These are phyloP conservation scores for Drosophila baimaii DNA, from an alignment of 1,140 invertebrate genomes.

Conservation along the genomic window DNA sequence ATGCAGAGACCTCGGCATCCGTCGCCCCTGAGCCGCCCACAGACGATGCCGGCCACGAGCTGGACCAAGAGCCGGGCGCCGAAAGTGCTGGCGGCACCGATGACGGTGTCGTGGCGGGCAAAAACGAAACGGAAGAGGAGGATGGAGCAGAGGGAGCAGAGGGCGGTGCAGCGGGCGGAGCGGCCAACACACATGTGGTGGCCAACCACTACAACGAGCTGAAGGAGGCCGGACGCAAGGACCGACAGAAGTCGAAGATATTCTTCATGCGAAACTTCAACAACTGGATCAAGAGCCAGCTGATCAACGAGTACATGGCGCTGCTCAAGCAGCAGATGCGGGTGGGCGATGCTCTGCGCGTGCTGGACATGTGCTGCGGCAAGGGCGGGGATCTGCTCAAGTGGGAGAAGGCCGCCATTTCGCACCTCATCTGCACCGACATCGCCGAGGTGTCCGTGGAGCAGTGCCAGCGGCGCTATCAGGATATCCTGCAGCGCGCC, in stretches of 20 bases:
- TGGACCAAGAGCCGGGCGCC: conserved; percentile 10
- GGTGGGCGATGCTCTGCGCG: conserved; percentile 86
- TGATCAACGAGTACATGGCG: conserved; percentile 91
- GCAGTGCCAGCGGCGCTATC: conserved; percentile 91
- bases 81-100: background rate
- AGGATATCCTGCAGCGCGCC: conserved; percentile 85
- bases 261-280: conserved; percentile 98
- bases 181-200: conserved; percentile 87
- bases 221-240: conserved; percentile 91
- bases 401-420: conserved; percentile 94
- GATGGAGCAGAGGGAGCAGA: conserved; percentile 9
- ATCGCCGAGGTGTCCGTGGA: conserved; percentile 96
- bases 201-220: conserved; percentile 94
- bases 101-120: background rate
- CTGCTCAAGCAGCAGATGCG: conserved; percentile 87
- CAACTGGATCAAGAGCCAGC: conserved; percentile 98
- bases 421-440: conserved; percentile 96
- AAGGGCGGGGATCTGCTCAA: conserved; percentile 99
- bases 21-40: conserved; percentile 2
- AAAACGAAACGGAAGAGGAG: conserved; percentile 16
- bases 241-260: conserved; percentile 94
- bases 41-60: conserved; percentile 7
- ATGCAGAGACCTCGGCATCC: conserved; percentile 9
- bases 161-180: conserved; percentile 12
- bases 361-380: conserved; percentile 93